Base-by-base conservation (phyloP, 2,113 vertebrate genomes). In the Neotoma lepida region DNA sequence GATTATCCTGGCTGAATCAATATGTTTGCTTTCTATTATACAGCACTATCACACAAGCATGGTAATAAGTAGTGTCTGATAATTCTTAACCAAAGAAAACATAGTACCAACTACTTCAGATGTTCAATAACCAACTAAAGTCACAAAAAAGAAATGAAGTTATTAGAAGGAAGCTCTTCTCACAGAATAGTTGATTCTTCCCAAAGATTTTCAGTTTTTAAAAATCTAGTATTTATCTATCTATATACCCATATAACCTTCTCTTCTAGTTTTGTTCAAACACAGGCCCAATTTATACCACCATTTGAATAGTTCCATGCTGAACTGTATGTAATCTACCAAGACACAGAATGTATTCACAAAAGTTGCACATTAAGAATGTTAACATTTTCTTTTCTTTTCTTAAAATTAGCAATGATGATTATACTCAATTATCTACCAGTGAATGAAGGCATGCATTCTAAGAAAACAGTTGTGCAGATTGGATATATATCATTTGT, bases 41-140 rank as follows among this genome's bases (percentile, higher is more conserved):
- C 6, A 39, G 63, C 35, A 70, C 30, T 64, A 35, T 77, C 44
- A 77, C 6, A 88, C 15, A 56, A 90, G 68, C 63, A 58, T 93
- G 18, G 18, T 71, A 87, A 73, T 66, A 49, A 58, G 7, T 64
- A 63, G 68, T 71, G 68, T 54, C 39, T 85, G 26, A 35, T n/a
- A 49, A 93, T 77, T 84, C 51, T 92, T 78, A 84, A 68, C 30
- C 92, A 90, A 93, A 76, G 46, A 90, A 93, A 90, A 87, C 35
- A 49, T 3, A 54, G 1, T 41, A 39, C 30, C 10, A 58, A 85
- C 35, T 82, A 44, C 41, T 93, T 78, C 56, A 77, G 24, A 81
- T 93, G 12, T 10, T 44, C 22, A 85, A 58, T 66, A 58, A 49
- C 13, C 24, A 78, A 26, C 24, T 44, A 49, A 90, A 56, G 4